phyloP scores from a whole-genome alignment of 2,113 vertebrate species.

The Gambusia holbrooki region DNA sequence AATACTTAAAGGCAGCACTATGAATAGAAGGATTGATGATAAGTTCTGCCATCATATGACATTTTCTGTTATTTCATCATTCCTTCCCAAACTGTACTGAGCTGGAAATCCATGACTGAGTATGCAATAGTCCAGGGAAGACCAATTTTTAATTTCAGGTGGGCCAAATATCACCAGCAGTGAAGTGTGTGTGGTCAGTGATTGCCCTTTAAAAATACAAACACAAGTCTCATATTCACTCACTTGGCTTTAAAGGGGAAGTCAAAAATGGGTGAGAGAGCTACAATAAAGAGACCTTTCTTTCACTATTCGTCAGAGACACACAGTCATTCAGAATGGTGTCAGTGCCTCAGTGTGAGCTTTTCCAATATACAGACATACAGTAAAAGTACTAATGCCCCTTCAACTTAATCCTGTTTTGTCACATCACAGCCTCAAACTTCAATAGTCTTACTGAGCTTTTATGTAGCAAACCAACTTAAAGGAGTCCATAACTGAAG shows the following conservation, averaged over 20 bases:
- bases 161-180: constrained; percentile 43
- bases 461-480: not conserved
- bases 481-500: too few relatives aligned
- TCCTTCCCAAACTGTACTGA: not conserved
- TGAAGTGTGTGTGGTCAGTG: constrained; percentile 69
- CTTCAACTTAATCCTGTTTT: not conserved
- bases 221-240: constrained; percentile 71
- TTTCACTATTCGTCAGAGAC: constrained; percentile 52
- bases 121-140: constrained; percentile 8
- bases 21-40: not conserved
- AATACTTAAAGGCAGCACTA: not conserved
- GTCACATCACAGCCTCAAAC: not conserved
- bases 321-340: constrained; percentile 25
- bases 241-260: constrained; percentile 48
- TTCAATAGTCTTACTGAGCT: not conserved
- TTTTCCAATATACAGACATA: constrained; percentile 19
- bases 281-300: constrained; percentile 67
- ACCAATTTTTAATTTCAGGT: constrained; percentile 47
- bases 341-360: constrained; percentile 18
- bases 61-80: constrained; percentile 41
- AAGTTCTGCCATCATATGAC: constrained; percentile 6
- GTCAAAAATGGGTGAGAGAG: constrained; percentile 50
- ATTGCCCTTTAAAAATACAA: constrained; percentile 71
- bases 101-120: constrained; percentile 5
- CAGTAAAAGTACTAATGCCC: not conserved